phyloP scores from a whole-genome alignment of 2,888 invertebrate genomes.

The Ceraclea dissimilis region DNA sequence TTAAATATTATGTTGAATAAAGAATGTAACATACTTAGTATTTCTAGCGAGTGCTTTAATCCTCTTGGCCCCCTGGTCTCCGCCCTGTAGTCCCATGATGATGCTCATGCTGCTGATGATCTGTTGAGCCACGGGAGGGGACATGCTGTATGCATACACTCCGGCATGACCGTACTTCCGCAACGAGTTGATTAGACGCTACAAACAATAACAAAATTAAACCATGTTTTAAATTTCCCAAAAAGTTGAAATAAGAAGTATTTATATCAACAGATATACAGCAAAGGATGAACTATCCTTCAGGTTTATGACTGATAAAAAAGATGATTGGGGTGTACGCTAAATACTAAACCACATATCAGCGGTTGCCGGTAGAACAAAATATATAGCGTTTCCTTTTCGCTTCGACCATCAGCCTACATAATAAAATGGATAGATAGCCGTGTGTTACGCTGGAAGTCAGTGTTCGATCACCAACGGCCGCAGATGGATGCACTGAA shows the following conservation, averaged over 20 bases:
- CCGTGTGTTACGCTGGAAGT: too few relatives aligned
- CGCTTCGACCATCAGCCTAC: too few relatives aligned
- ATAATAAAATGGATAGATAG: too few relatives aligned
- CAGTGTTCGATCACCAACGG: too few relatives aligned
- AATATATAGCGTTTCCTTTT: too few relatives aligned
- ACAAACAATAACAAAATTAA: slow-evolving; percentile 28
- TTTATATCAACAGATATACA: too few relatives aligned
- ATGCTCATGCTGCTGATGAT: slow-evolving; percentile 82
- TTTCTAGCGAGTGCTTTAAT: slow-evolving; percentile 70
- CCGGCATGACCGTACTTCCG: slow-evolving; percentile 76
- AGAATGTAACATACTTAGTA: slow-evolving; percentile 40
- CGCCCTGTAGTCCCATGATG: slow-evolving; percentile 77
- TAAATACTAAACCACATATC: too few relatives aligned
- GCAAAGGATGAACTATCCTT: too few relatives aligned
- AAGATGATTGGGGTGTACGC: too few relatives aligned
- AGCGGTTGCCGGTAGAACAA: too few relatives aligned
- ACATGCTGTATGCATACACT: slow-evolving; percentile 80
- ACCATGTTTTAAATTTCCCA: background rate
- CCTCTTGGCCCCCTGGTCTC: slow-evolving; percentile 58
- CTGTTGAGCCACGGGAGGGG: slow-evolving; percentile 86
- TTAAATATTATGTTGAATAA: slow-evolving; percentile 1
- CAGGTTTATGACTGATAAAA: too few relatives aligned
- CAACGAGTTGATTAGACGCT: slow-evolving; percentile 69
- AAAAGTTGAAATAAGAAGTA: background rate
- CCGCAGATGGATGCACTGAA: too few relatives aligned